Evolutionary conservation across 2,888 invertebrate genomes (phyloP).

Genomic region (Choreutis nemorana): DNA sequence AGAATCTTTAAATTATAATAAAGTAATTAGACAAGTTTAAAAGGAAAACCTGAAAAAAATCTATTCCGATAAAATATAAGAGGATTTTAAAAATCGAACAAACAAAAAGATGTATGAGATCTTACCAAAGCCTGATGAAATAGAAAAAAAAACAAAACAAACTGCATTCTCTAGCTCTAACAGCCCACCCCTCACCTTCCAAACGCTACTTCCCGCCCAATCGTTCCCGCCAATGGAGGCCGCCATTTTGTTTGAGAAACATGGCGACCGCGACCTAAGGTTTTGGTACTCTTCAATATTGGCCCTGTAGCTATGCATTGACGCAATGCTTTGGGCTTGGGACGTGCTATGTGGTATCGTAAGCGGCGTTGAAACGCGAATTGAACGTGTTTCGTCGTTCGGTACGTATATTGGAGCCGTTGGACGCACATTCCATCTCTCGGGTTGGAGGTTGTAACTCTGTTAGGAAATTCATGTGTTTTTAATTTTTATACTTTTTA

Average conservation of each 20-base stretch:
- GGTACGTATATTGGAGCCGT: conserved; percentile 61
- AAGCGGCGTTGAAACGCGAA: conserved; percentile 45
- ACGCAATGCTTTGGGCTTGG: conserved; percentile 60
- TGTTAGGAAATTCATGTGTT: too few species aligned
- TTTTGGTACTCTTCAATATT: conserved; percentile 63
- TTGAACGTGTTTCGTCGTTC: conserved; percentile 41
- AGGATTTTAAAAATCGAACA: too few species aligned
- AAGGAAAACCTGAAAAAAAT: too few species aligned
- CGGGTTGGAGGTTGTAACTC: conserved; percentile 62
- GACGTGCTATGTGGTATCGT: conserved; percentile 56
- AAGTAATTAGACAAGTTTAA: too few species aligned
- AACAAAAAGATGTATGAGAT: conserved; percentile 23
- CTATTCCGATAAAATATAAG: too few species aligned
- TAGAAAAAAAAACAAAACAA: conserved; percentile 24
- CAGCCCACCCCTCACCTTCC: conserved; percentile 67
- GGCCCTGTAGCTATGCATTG: conserved; percentile 62
- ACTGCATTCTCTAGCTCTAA: too few species aligned
- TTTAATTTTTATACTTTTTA: too few species aligned
- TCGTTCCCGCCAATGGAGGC: conserved; percentile 57
- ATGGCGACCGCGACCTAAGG: conserved; percentile 60
- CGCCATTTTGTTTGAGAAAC: conserved; percentile 62
- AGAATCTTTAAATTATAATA: too few species aligned
- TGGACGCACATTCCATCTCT: conserved; percentile 58
- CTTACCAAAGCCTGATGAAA: conserved; percentile 42
- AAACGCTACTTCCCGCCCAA: conserved; percentile 56